Evolutionary conservation across 2,797 vertebrate genomes (phyloP).

Genomic region (Melanitta fusca): DNA sequence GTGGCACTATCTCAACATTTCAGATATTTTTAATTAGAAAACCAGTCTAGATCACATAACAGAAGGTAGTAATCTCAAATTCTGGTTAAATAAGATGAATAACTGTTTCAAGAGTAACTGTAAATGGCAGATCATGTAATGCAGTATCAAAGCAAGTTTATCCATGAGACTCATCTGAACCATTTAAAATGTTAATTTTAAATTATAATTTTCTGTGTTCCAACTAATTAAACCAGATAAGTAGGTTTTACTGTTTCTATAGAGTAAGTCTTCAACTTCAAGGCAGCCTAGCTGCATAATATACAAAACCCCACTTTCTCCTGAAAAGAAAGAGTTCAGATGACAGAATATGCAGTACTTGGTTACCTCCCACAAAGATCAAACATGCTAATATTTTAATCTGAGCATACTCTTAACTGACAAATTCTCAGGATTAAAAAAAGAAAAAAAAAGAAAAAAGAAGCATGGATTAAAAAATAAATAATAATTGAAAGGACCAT

Average conservation of each 20-base stretch:
- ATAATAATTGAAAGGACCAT: background rate
- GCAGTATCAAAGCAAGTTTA: background rate
- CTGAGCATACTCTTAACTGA: background rate
- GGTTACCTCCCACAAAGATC: background rate
- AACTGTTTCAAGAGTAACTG: background rate
- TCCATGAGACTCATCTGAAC: background rate
- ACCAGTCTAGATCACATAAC: background rate
- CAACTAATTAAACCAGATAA: background rate
- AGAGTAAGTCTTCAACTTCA: background rate
- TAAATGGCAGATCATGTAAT: background rate
- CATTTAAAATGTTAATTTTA: background rate
- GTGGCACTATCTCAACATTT: background rate
- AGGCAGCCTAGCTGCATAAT: background rate
- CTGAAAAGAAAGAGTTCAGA: background rate
- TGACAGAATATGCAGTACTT: background rate
- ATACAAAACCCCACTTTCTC: background rate
- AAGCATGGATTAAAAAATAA: background rate
- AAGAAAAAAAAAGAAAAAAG: background rate
- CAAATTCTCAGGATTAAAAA: background rate
- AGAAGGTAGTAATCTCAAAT: background rate
- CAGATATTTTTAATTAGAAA: background rate
- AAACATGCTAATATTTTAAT: background rate
- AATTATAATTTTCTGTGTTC: background rate
- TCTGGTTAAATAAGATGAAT: background rate
- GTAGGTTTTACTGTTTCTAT: background rate